A percentile compares a stretch with the other conserved stretches of the same genome.
phyloP scores from a whole-genome alignment of 2,888 invertebrate species.

The Agrilus mali region DNA sequence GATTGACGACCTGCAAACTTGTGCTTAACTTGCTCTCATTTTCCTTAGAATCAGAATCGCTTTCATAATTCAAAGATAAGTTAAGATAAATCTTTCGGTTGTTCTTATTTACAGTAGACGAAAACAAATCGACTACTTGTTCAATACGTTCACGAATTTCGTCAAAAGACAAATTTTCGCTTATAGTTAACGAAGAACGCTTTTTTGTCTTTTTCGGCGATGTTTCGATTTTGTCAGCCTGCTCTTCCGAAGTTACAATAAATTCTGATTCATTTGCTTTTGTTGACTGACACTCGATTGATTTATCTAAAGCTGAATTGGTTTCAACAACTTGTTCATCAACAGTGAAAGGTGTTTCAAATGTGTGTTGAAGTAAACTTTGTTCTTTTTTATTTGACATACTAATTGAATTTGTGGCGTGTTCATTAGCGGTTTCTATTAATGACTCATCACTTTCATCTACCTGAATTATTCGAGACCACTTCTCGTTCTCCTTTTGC shows the following conservation, averaged over 20 bases:
- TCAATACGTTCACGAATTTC: too few species aligned
- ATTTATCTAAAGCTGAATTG: conserved; percentile 4
- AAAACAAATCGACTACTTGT: too few species aligned
- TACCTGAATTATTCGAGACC: conserved; percentile 1
- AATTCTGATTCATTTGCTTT: neutral
- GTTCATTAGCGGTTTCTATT: conserved; percentile 4
- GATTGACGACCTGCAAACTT: neutral
- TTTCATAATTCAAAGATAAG: neutral
- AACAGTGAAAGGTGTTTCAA: too few species aligned
- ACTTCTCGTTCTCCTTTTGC: conserved; percentile 3
- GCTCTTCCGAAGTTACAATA: neutral
- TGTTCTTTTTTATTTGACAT: too few species aligned
- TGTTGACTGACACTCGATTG: neutral
- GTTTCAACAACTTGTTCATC: neutral
- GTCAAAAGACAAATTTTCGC: too few species aligned
- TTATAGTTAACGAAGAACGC: neutral
- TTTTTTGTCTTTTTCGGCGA: conserved; percentile 2
- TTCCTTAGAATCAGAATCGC: neutral
- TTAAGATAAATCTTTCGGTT: too few species aligned
- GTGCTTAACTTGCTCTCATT: neutral
- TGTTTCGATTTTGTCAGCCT: neutral
- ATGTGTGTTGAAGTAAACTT: too few species aligned
- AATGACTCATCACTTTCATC: conserved; percentile 8
- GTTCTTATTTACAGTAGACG: too few species aligned
- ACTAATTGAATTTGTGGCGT: neutral